These are phyloP conservation scores for Ypsolopha scabrella DNA, from an alignment of 2,888 invertebrate species.

Conservation along the genomic window DNA sequence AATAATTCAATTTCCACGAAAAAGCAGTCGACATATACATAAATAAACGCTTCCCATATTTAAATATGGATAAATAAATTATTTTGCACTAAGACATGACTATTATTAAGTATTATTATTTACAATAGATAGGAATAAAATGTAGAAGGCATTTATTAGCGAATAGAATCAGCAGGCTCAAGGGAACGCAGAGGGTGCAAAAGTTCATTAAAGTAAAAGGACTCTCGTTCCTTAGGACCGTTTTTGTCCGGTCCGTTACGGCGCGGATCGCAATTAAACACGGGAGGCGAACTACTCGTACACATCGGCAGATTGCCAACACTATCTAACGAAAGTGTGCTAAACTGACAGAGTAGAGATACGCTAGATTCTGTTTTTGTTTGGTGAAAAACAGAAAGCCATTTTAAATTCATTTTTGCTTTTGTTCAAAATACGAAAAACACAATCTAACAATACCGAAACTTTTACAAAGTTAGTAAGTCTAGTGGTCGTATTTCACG, in stretches of 20 bases:
- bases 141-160: conserved; percentile 1
- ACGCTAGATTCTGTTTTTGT: too few relatives aligned
- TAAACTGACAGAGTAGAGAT: too few relatives aligned
- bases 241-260: conserved; percentile 41
- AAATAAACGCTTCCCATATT: neutral
- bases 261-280: conserved; percentile 59
- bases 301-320: conserved; percentile 26
- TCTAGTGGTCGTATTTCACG: too few relatives aligned
- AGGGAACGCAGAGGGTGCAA: conserved; percentile 12
- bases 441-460: too few relatives aligned
- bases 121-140: conserved; percentile 2
- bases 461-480: too few relatives aligned
- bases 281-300: conserved; percentile 18
- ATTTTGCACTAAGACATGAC: too few relatives aligned
- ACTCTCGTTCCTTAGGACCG: conserved; percentile 39
- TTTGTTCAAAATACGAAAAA: too few relatives aligned
- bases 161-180: neutral
- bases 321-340: conserved; percentile 11
- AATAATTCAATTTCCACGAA: too few relatives aligned
- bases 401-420: too few relatives aligned
- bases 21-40: too few relatives aligned
- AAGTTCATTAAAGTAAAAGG: conserved; percentile 50
- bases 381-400: too few relatives aligned
- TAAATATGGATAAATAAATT: too few relatives aligned
- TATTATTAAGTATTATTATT: conserved; percentile 1